A percentile compares a stretch with the other conserved stretches of the same genome.
Evolutionary conservation across 2,888 invertebrate genomes (phyloP).

Genomic region (Ornithoptera priamus): DNA sequence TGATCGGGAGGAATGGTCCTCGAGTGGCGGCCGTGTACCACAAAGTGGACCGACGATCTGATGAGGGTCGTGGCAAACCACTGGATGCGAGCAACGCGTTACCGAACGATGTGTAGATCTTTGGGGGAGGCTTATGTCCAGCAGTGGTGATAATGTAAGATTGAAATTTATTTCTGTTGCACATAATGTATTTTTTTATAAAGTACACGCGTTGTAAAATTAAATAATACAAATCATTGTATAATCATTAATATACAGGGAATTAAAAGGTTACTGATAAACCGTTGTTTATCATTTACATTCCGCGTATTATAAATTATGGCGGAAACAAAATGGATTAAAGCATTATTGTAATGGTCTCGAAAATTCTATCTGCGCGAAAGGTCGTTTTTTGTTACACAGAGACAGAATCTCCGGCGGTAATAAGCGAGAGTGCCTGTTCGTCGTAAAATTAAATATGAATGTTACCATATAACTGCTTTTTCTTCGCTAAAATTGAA

Average conservation of each 20-base stretch:
- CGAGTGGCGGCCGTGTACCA: too few species aligned
- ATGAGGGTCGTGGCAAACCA: too few species aligned
- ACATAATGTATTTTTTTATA: too few species aligned
- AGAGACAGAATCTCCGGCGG: slow-evolving; percentile 39
- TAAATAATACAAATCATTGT: neutral
- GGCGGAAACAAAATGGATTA: slow-evolving; percentile 19
- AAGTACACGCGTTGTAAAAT: too few species aligned
- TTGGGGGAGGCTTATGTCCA: too few species aligned
- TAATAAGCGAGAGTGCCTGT: slow-evolving; percentile 32
- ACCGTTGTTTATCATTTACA: neutral
- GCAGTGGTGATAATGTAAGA: too few species aligned
- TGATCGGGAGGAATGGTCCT: too few species aligned
- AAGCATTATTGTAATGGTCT: slow-evolving; percentile 23
- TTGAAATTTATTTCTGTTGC: too few species aligned
- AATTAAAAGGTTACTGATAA: neutral
- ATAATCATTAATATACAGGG: neutral
- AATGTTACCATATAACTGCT: slow-evolving; percentile 31
- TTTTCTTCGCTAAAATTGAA: slow-evolving; percentile 25
- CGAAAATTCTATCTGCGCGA: slow-evolving; percentile 19
- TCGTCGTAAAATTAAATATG: slow-evolving; percentile 33
- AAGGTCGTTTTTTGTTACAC: slow-evolving; percentile 24
- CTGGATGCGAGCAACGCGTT: too few species aligned
- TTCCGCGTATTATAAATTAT: slow-evolving; percentile 10
- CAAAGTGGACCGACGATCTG: too few species aligned
- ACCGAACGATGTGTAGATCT: too few species aligned